Base-by-base conservation (phyloP, 53 echinoderm and acorn worm species). In the Crossaster papposus region DNA sequence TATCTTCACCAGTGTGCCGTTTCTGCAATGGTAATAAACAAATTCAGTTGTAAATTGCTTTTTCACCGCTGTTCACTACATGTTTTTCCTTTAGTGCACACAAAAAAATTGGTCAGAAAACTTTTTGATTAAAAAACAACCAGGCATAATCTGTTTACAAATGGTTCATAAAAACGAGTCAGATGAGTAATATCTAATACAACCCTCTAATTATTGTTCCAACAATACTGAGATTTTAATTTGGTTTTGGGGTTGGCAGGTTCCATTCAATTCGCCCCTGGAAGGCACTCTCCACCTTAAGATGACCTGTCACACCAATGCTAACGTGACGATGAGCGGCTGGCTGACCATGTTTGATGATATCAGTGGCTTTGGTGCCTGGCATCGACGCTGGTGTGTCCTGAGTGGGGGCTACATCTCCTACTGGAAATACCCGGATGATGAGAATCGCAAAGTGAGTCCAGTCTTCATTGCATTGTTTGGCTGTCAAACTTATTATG, bases 291-390 rank as follows among this genome's bases (percentile, higher is more conserved):
- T 99, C 36, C 99, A 99, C 89, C 77, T 99, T 81, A 93, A 72
- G 14, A 91, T 99, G 92, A 83, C 90, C 5, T 99, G 99, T 70
- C 94, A 94, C 84, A 96, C 94, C 44, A 93, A 95, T 74, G 89
- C 95, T 73, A 91, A 93, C 64, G 91, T 96, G 34, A 88, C 84
- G 1, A 84, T 89, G 51, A 90, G 92, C 36, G 99, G 99, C 30
- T 99, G 95, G 88, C 90, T 99, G 70, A 99, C 99, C 18, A 96
- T 99, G 99, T 99, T 99, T 96, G 99, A 99, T 89, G 99, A 99
- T 53, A 94, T 95, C 90, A 96, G 94, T 22, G 99, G 99, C 18
- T 93, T 96, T 81, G 99, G 99, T 20, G 93, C 96, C 30, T 99
- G 99, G 99, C 99, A 99, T 52, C 89, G 99, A 54, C 87, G 99